A percentile compares a stretch with the other conserved stretches of the same genome.
Conservation (phyloP, 2,797 vertebrate species). For the Clarias laeviceps region DNA sequence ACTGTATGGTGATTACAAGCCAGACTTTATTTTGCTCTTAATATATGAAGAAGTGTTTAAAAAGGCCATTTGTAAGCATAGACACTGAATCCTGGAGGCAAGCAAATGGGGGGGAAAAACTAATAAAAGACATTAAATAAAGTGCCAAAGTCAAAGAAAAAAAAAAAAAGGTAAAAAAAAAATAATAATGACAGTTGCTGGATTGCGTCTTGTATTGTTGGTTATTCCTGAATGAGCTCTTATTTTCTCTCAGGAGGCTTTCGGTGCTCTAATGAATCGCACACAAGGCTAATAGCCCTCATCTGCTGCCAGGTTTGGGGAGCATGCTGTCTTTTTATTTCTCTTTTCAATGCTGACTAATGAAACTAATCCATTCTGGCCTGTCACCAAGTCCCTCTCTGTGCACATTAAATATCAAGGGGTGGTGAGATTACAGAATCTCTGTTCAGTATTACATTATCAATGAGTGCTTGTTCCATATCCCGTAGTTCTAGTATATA, state of each 20-base stretch:
- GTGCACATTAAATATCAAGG: slow-evolving; percentile 32
- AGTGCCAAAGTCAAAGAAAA: not conserved
- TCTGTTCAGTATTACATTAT: not conserved
- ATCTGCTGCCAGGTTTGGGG: slow-evolving; percentile 18
- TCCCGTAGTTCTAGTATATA: too few species aligned
- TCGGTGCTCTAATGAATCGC: slow-evolving; percentile 32
- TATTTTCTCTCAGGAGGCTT: slow-evolving; percentile 27
- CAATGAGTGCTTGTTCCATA: not conserved
- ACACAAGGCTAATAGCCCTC: slow-evolving; percentile 34
- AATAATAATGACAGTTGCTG: not conserved
- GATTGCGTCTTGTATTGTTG: not conserved
- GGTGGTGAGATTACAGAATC: slow-evolving; percentile 28
- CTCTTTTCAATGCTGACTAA: slow-evolving; percentile 49
- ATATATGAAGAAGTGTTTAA: not conserved
- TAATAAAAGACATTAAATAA: not conserved
- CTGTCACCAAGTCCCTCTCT: slow-evolving; percentile 45
- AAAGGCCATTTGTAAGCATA: not conserved
- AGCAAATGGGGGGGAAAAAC: not conserved
- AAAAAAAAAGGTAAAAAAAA: not conserved
- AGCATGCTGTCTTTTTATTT: slow-evolving; percentile 39
- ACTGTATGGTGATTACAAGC: not conserved
- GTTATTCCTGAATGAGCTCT: slow-evolving; percentile 24
- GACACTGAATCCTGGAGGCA: too few species aligned
- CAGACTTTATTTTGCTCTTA: not conserved
- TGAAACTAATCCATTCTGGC: slow-evolving; percentile 58